Evolutionary conservation across 2,888 invertebrate species (phyloP).

Genomic region (Cheilosia variabilis): DNA sequence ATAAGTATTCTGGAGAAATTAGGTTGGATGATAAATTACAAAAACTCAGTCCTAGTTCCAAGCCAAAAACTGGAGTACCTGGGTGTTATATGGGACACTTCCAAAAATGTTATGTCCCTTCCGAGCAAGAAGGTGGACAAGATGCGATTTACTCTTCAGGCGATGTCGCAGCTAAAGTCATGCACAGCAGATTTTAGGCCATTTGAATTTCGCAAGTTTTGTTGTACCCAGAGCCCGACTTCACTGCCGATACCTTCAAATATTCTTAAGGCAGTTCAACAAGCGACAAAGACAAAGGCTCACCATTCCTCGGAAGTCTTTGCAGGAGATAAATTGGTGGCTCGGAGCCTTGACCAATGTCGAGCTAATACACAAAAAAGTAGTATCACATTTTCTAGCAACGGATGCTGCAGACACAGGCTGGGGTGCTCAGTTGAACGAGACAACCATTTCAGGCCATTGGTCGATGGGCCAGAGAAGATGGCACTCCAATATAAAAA

Average conservation of each 20-base stretch:
- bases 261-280: neutral
- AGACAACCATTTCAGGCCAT: slow-evolving; percentile 5
- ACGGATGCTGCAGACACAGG: slow-evolving; percentile 21
- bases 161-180: neutral
- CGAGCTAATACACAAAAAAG: slow-evolving; percentile 9
- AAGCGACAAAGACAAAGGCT: too few relatives aligned
- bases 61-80: slow-evolving; percentile 3
- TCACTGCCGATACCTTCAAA: slow-evolving; percentile 19
- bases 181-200: slow-evolving; percentile 3
- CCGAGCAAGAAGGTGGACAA: neutral
- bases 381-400: slow-evolving; percentile 10
- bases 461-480: slow-evolving; percentile 5
- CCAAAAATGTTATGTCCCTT: slow-evolving; percentile 6
- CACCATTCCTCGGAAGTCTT: neutral
- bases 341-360: neutral
- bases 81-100: neutral
- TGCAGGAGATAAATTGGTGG: neutral
- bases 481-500: slow-evolving; percentile 16
- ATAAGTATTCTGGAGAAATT: slow-evolving; percentile 1
- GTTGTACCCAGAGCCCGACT: slow-evolving; percentile 1
- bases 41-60: slow-evolving; percentile 7
- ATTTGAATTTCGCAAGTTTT: neutral
- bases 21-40: slow-evolving; percentile 18
- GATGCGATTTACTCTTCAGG: neutral
- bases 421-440: slow-evolving; percentile 1